Evolutionary conservation across 1,140 invertebrate species (phyloP).

Genomic region (Grapholita molesta): DNA sequence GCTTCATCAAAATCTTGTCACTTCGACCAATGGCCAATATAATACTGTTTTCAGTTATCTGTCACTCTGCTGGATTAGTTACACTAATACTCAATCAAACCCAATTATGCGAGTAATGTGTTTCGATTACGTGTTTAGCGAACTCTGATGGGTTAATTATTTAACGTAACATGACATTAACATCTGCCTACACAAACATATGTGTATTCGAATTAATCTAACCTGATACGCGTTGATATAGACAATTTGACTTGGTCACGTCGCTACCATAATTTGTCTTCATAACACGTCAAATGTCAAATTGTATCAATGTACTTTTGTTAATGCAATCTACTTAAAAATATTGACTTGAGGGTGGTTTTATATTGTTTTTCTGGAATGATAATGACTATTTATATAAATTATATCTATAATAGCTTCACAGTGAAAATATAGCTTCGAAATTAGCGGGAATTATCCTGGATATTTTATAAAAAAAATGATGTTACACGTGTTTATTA

Average conservation of each 20-base stretch:
- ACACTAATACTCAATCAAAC: constrained; percentile 17
- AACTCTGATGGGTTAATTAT: constrained; percentile 4
- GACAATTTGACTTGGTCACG: neutral
- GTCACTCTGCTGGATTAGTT: constrained; percentile 10
- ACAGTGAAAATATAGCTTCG: too few relatives aligned
- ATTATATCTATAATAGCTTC: too few relatives aligned
- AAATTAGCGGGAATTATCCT: too few relatives aligned
- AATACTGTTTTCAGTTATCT: constrained; percentile 15
- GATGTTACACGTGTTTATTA: too few relatives aligned
- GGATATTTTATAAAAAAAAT: too few relatives aligned
- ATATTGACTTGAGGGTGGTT: too few relatives aligned
- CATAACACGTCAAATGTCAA: too few relatives aligned
- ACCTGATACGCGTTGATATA: neutral
- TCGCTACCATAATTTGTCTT: neutral
- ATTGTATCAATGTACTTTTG: too few relatives aligned
- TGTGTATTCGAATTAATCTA: neutral
- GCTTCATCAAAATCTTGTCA: too few relatives aligned
- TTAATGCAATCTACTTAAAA: too few relatives aligned
- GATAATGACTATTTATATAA: too few relatives aligned
- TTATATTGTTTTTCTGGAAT: too few relatives aligned
- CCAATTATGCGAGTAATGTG: constrained; percentile 12
- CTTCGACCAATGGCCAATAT: neutral
- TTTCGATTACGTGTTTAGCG: constrained; percentile 13
- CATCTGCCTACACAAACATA: neutral
- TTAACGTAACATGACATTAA: constrained; percentile 7